Base-by-base conservation (phyloP, 1,140 invertebrate genomes). In the Sipha flava region DNA sequence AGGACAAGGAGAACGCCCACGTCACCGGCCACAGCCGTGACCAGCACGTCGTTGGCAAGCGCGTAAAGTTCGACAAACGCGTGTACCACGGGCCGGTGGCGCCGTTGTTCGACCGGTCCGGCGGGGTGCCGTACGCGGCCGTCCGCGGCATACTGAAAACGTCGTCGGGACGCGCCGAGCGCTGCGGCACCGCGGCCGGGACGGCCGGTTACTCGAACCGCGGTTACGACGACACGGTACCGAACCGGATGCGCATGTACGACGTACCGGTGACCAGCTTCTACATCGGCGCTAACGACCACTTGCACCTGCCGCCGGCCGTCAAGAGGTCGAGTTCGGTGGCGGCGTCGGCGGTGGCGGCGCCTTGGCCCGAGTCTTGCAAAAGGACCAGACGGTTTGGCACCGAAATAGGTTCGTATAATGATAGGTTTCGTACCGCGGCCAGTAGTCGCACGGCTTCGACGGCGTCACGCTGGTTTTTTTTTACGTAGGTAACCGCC, bases 41-140 rank as follows among this genome's bases (percentile, higher is more conserved):
- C 14, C 18, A 34, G 34, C 47, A n/a, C 16, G 45, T 47, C 52
- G 37, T 70, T 81, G 29, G 62, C 52, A 81, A 81, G 85, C 85
- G 81, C 83, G 82, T 85, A 84, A 16, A 80, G 68, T 62, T 45
- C 80, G 68, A 73, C 43, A 18, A 84, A 84, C 47, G 86, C 86
- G 79, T 82, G 83, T 31, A 84, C 85, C 68, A 80, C 83, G 23
- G 85, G 84, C 40, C 68, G 83, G 40, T 81, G 21, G 5, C 64
- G 81, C 79, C 80, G 23, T 79, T n/a, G n/a, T n/a, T n/a, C n/a
- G n/a, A n/a, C n/a, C n/a, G n/a, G n/a, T n/a, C n/a, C n/a, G n/a
- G n/a, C n/a, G n/a, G n/a, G n/a, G n/a, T n/a, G n/a, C n/a, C n/a
- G n/a, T n/a, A n/a, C n/a, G n/a, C n/a, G n/a, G n/a, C n/a, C 84